phyloP scores from a whole-genome alignment of 2,113 vertebrate species.

The Pseudonaja textilis region DNA sequence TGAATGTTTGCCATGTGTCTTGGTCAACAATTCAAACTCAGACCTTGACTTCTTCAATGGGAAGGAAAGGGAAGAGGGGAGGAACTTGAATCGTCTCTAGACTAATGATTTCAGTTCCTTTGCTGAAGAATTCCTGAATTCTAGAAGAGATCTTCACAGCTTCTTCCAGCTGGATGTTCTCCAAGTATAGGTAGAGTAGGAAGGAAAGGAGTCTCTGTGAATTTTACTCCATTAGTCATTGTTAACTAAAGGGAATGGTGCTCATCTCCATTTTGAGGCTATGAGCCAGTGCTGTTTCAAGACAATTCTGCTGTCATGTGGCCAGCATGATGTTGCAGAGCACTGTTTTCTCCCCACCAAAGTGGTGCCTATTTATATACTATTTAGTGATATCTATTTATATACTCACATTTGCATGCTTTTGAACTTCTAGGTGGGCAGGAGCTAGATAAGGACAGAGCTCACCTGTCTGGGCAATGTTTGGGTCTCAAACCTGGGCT shows the following conservation, averaged over 20 bases:
- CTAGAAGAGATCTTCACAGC: background rate
- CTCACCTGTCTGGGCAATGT: no score
- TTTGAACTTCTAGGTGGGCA: no score
- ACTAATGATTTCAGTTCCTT: background rate
- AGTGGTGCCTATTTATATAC: no score
- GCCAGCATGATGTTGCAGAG: background rate
- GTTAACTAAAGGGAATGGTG: background rate
- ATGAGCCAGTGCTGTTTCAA: background rate
- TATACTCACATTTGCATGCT: no score
- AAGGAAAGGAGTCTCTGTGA: background rate
- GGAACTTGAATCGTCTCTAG: background rate
- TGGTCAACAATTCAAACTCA: slow-evolving; percentile 8
- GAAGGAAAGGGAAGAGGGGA: background rate
- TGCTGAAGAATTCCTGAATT: background rate
- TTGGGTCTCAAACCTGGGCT: no score
- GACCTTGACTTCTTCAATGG: slow-evolving; percentile 11
- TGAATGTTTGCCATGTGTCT: slow-evolving; percentile 38
- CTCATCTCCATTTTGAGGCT: background rate
- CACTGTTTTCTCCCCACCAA: background rate
- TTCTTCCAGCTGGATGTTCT: background rate
- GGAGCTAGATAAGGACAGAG: no score
- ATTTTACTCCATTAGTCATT: background rate
- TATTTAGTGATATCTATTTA: no score
- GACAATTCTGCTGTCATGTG: background rate
- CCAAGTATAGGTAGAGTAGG: background rate